Percentiles rank a stretch among this genome's conserved stretches.
Evolutionary conservation across 2,797 vertebrate species (phyloP).

Genomic region (Anas capensis): DNA sequence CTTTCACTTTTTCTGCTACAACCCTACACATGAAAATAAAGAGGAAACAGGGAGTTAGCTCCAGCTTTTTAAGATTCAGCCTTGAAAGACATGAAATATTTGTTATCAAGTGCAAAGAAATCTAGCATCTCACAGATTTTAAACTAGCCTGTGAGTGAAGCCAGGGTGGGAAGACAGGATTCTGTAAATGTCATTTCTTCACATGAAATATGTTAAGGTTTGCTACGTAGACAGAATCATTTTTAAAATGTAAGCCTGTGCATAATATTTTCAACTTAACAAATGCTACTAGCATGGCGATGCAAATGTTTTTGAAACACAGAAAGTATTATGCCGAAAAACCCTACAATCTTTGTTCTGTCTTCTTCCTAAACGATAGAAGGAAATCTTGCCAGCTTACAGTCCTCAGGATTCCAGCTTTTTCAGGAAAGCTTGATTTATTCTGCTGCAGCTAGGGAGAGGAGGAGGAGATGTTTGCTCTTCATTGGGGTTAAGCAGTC

Average conservation of each 20-base stretch:
- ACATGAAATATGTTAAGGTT: not conserved
- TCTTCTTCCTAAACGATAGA: not conserved
- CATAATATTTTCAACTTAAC: not conserved
- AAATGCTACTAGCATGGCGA: not conserved
- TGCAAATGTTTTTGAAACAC: slow-evolving; percentile 6
- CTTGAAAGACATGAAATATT: not conserved
- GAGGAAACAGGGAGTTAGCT: not conserved
- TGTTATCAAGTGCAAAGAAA: not conserved
- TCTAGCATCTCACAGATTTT: not conserved
- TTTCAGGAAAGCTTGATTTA: not conserved
- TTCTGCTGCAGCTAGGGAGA: not conserved
- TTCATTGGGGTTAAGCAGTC: not conserved
- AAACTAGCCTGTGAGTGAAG: not conserved
- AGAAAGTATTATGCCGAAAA: not conserved
- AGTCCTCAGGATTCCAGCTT: not conserved
- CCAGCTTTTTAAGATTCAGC: not conserved
- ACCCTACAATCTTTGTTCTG: not conserved
- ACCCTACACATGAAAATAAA: slow-evolving; percentile 78
- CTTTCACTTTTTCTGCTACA: slow-evolving; percentile 87
- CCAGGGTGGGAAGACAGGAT: not conserved
- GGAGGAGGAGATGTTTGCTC: not conserved
- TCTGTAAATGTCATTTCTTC: not conserved
- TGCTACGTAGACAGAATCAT: not conserved
- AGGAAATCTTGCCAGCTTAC: not conserved
- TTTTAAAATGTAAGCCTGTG: not conserved